Conservation (phyloP, 1,140 invertebrate species). For the Microplitis demolitor region DNA sequence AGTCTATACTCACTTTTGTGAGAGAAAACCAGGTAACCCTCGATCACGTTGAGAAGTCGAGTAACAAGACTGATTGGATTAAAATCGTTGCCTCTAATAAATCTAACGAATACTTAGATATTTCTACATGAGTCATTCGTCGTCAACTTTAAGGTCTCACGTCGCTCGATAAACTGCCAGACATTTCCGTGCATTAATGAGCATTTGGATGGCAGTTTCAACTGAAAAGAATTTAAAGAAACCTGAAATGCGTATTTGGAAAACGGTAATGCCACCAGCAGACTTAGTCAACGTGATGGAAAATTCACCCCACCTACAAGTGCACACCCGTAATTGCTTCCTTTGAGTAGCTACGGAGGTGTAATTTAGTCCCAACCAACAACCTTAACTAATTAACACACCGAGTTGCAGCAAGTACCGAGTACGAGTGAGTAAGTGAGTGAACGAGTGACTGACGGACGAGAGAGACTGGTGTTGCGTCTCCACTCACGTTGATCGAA, state of each 20-base stretch:
- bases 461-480: conserved; percentile 15
- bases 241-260: not conserved
- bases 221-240: not conserved
- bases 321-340: conserved; percentile 62
- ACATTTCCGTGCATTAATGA: too few species aligned
- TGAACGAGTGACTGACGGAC: conserved; percentile 36
- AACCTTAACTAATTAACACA: conserved; percentile 64
- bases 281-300: too few species aligned
- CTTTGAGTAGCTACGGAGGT: conserved; percentile 62
- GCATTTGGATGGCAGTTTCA: too few species aligned
- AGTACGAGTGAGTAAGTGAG: conserved; percentile 40
- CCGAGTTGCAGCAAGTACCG: conserved; percentile 41
- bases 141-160: not conserved
- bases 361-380: conserved; percentile 62
- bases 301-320: conserved; percentile 34
- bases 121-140: conserved; percentile 6
- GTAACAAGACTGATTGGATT: conserved; percentile 18
- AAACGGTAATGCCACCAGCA: not conserved
- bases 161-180: too few species aligned
- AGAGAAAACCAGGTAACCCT: not conserved
- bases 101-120: not conserved
- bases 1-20: not conserved
- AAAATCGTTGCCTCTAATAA: conserved; percentile 18
- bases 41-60: not conserved
- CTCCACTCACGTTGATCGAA: conserved; percentile 13